phyloP scores from a whole-genome alignment of 2,888 invertebrate species.

The Drosophila parthenogenetica region DNA sequence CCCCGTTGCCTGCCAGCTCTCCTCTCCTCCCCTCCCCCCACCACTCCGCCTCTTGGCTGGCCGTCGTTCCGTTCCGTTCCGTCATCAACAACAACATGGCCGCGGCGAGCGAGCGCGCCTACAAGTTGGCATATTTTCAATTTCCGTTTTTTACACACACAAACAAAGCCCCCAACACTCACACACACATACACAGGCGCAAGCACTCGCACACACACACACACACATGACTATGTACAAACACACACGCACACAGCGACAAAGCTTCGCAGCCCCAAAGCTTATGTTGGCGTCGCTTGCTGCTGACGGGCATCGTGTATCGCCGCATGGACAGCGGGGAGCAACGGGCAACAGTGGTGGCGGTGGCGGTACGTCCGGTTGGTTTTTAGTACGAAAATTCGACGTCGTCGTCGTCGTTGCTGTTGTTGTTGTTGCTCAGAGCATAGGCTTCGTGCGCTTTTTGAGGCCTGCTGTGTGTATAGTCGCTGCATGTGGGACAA shows the following conservation, averaged over 20 bases:
- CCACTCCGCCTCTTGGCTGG: not conserved
- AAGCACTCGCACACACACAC: conserved; percentile 26
- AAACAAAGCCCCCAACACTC: conserved; percentile 51
- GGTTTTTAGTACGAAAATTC: conserved; percentile 77
- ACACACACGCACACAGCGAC: conserved; percentile 36
- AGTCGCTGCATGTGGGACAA: conserved; percentile 51
- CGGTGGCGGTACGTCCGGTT: conserved; percentile 76
- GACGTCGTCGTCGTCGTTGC: conserved; percentile 46
- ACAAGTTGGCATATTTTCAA: conserved; percentile 84
- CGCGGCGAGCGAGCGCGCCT: conserved; percentile 78
- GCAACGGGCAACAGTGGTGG: conserved; percentile 43
- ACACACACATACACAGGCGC: conserved; percentile 33
- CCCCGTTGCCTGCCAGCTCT: conserved; percentile 3
- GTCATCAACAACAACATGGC: conserved; percentile 40
- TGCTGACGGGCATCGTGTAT: conserved; percentile 15
- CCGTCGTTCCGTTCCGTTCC: conserved; percentile 10
- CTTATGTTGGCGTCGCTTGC: conserved; percentile 62
- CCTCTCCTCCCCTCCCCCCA: not conserved
- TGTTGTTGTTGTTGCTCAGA: conserved; percentile 38
- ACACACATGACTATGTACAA: conserved; percentile 28
- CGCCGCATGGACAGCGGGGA: conserved; percentile 22
- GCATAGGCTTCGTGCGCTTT: conserved; percentile 63
- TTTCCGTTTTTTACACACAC: conserved; percentile 80
- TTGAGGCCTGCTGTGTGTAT: conserved; percentile 50
- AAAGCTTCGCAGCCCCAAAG: conserved; percentile 67